Percentiles rank a stretch among this genome's conserved stretches.
These are phyloP conservation scores for Xenopus tropicalis DNA, from an alignment of 2,113 vertebrate genomes.

Conservation along the genomic window DNA sequence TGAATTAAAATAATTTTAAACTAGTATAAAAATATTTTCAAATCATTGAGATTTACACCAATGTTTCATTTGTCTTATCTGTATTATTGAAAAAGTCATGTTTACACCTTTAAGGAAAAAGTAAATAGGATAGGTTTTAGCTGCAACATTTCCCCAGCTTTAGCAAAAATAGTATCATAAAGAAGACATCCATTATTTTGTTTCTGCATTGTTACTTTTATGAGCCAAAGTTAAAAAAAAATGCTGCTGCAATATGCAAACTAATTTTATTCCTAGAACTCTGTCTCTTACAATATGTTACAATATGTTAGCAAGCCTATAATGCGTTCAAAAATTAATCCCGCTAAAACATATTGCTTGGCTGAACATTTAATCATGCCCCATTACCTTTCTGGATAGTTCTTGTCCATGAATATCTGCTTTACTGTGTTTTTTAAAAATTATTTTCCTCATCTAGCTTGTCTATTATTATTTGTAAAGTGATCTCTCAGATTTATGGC, in stretches of 20 bases:
- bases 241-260: background rate
- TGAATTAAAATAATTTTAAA: no score
- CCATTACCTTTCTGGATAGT: conserved; percentile 25
- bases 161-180: no score
- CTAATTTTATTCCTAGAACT: background rate
- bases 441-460: conserved; percentile 17
- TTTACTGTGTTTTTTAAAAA: conserved; percentile 28
- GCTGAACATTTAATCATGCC: conserved; percentile 28
- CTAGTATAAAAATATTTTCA: no score
- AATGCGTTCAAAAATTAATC: conserved; percentile 30
- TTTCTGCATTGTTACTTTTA: background rate
- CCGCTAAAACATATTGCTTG: conserved; percentile 14
- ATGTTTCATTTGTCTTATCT: no score
- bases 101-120: no score
- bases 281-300: background rate
- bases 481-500: conserved; percentile 34
- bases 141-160: no score
- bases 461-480: conserved; percentile 30
- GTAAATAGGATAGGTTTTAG: no score
- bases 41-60: no score
- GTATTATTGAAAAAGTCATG: no score
- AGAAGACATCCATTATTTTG: no score
- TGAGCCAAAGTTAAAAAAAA: background rate
- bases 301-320: conserved; percentile 7
- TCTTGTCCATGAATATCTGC: conserved; percentile 8